Conservation (phyloP, 2,888 invertebrate species). For the Sialis fuliginosa region DNA sequence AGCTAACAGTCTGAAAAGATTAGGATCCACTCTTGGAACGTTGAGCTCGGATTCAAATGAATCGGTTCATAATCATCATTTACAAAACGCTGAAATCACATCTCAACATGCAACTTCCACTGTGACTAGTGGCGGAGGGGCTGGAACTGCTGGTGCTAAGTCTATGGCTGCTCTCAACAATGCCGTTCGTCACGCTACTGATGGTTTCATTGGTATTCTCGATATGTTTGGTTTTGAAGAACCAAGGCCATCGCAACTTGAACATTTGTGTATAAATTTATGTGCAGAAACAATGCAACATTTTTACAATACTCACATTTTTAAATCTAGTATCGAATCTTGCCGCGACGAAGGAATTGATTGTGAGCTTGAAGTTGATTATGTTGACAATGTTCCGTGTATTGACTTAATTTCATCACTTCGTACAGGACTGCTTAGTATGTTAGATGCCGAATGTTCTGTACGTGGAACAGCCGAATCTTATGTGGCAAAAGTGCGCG, state of each 20-base stretch:
- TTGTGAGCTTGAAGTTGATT: constrained; percentile 79
- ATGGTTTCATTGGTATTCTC: constrained; percentile 87
- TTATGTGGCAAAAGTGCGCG: constrained; percentile 62
- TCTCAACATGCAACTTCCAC: constrained; percentile 58
- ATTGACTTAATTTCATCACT: constrained; percentile 88
- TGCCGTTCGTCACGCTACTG: constrained; percentile 82
- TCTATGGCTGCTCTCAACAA: constrained; percentile 85
- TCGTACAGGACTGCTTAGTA: constrained; percentile 77
- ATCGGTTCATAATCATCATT: constrained; percentile 64
- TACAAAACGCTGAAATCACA: constrained; percentile 36
- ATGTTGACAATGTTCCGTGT: constrained; percentile 89
- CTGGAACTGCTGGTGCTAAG: constrained; percentile 61
- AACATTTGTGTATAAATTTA: constrained; percentile 86
- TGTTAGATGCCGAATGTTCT: constrained; percentile 83
- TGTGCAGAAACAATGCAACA: constrained; percentile 97
- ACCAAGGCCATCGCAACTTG: constrained; percentile 74
- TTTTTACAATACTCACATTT: constrained; percentile 93
- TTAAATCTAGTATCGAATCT: constrained; percentile 84
- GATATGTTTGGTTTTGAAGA: constrained; percentile 97
- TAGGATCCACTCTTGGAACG: constrained; percentile 66
- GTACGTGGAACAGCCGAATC: constrained; percentile 64
- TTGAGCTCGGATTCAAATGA: constrained; percentile 84
- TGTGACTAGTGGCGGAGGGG: constrained; percentile 53
- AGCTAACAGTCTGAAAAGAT: constrained; percentile 77
- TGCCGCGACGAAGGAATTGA: constrained; percentile 85